Conservation (phyloP, 1,140 invertebrate species). For the Triops cancriformis region DNA sequence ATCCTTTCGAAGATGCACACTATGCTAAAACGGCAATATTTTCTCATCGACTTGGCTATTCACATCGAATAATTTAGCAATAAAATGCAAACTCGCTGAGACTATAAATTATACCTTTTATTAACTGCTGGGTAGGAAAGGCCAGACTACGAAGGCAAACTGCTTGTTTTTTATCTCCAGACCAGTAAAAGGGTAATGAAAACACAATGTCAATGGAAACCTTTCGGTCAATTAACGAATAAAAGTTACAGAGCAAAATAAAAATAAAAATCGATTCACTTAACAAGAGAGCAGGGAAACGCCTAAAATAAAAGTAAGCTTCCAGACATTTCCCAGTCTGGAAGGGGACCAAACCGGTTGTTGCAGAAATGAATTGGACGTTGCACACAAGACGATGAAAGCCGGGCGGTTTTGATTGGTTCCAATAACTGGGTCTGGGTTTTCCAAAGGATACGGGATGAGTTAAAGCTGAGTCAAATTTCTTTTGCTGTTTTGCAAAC, state of each 20-base stretch:
- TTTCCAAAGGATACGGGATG: not conserved
- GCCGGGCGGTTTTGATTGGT: not conserved
- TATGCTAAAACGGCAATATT: too few relatives aligned
- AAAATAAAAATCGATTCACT: not conserved
- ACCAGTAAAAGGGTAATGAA: not conserved
- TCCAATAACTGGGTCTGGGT: not conserved
- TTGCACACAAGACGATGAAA: not conserved
- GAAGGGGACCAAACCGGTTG: not conserved
- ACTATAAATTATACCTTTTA: constrained; percentile 11
- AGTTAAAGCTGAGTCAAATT: not conserved
- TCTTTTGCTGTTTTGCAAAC: not conserved
- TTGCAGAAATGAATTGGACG: not conserved
- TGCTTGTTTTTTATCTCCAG: not conserved
- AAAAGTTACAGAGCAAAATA: not conserved
- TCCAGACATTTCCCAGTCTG: not conserved
- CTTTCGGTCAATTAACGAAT: not conserved
- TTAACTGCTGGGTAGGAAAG: constrained; percentile 13
- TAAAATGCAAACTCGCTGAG: not conserved
- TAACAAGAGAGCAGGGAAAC: not conserved
- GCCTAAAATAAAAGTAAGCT: not conserved
- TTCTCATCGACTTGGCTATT: too few relatives aligned
- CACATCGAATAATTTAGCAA: too few relatives aligned
- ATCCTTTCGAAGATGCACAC: too few relatives aligned
- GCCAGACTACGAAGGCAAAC: constrained; percentile 12
- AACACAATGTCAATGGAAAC: not conserved